Evolutionary conservation across 2,888 invertebrate genomes (phyloP), one percentile per base, ranked within the genome.

Genomic region (Drepana falcataria): DNA sequence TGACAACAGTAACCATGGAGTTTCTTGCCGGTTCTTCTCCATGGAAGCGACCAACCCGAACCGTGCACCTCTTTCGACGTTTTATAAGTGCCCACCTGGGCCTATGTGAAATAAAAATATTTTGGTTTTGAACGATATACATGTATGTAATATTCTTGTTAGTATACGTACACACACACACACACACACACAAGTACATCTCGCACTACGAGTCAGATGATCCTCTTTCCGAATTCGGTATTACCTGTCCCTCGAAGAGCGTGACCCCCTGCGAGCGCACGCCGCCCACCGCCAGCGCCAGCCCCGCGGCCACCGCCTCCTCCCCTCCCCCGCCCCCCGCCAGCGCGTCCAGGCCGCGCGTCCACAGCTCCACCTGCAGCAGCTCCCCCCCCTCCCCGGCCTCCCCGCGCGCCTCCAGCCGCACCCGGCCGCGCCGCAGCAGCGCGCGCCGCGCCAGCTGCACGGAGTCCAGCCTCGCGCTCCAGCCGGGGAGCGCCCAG

Each of bases 381-480:
- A 59, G 58, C 51, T 73, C 70, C 41, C 52, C 53, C 3, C 47
- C 48, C 56, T 53, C 40, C 58, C 54, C 55, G 4, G 0, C 49
- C 2, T 35, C 53, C 56, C 48, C 48, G 52, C 37, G 47, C 51
- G 69, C 67, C 37, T 44, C 49, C 62, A 87, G 77, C 6, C 64
- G 57, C 55, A 84, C 83, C 40, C 54, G 51, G 33, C 80, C 85
- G 64, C 77, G 78, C 21, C 79, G 77, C 73, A 85, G 79, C 76
- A 80, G 63, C 1, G 78, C 84, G 44, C 58, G 73, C 51, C 65
- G 62, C 62, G 83, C 82, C 68, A 85, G 58, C 75, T 82, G 83
- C 75, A 73, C 57, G 51, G 85, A 77, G 64, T 73, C 70, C 58
- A 86, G 80, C 63, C 6, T 49, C 47, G 73, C 75, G 58, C 58